These are phyloP conservation scores for Tetramorium bicarinatum DNA, from an alignment of 2,888 invertebrate species.

Conservation along the genomic window DNA sequence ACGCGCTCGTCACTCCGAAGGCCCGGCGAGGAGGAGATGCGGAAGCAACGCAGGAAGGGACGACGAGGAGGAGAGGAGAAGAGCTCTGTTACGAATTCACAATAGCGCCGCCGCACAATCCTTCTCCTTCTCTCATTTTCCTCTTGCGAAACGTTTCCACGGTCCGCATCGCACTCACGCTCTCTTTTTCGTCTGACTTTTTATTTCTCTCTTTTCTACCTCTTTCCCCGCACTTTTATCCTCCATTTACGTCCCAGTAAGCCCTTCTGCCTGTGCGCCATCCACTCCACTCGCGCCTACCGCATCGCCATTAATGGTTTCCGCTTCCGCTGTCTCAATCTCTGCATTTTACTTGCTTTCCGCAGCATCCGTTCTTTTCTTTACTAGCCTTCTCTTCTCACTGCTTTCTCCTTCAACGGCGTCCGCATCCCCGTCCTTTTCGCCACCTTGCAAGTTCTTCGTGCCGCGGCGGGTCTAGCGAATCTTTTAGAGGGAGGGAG, in stretches of 20 bases:
- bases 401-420: slow-evolving; percentile 26
- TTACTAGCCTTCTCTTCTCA: slow-evolving; percentile 52
- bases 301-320: slow-evolving; percentile 81
- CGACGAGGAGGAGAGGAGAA: slow-evolving; percentile 48
- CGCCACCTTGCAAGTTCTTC: slow-evolving; percentile 8
- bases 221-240: slow-evolving; percentile 39
- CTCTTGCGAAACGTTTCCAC: slow-evolving; percentile 12
- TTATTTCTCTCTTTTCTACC: neutral
- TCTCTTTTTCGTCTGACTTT: slow-evolving; percentile 27
- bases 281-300: slow-evolving; percentile 69
- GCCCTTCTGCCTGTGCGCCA: slow-evolving; percentile 57
- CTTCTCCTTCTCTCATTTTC: slow-evolving; percentile 14
- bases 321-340: slow-evolving; percentile 83
- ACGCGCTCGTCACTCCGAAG: slow-evolving; percentile 34
- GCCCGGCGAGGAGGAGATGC: slow-evolving; percentile 34
- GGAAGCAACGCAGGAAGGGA: slow-evolving; percentile 57
- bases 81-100: slow-evolving; percentile 73
- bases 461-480: slow-evolving; percentile 11
- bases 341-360: slow-evolving; percentile 69
- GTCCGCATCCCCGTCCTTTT: slow-evolving; percentile 39
- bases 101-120: slow-evolving; percentile 81
- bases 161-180: slow-evolving; percentile 24
- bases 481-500: neutral
- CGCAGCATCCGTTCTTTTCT: slow-evolving; percentile 58
- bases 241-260: slow-evolving; percentile 47